Conservation (phyloP, 2,797 vertebrate genomes). For the Anabacerthia variegaticeps region DNA sequence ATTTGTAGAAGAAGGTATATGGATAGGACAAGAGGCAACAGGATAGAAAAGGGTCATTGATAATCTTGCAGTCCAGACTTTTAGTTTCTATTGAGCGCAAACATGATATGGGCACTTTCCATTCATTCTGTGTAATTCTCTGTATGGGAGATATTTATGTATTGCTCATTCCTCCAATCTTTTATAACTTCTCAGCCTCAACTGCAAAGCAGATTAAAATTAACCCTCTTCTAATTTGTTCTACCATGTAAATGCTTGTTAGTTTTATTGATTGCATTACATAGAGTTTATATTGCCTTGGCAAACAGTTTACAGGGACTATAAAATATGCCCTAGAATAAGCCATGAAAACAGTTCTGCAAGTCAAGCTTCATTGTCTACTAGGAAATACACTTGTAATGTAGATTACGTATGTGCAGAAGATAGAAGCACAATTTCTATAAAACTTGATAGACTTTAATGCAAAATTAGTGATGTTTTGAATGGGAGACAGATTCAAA, state of each 20-base stretch:
- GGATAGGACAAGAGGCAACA: neutral
- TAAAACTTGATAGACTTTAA: neutral
- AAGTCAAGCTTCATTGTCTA: slow-evolving; percentile 1
- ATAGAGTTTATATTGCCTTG: neutral
- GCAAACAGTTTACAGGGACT: neutral
- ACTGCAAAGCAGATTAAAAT: slow-evolving; percentile 12
- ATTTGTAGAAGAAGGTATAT: neutral
- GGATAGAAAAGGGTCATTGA: neutral
- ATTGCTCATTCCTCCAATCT: neutral
- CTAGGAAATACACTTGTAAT: neutral
- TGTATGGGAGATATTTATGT: neutral
- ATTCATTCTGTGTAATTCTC: neutral
- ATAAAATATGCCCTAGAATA: slow-evolving; percentile 29
- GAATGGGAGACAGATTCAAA: neutral
- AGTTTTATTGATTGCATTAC: slow-evolving; percentile 24
- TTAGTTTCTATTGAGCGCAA: neutral
- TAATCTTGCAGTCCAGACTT: neutral
- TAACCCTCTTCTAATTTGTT: slow-evolving; percentile 5
- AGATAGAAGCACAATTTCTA: neutral
- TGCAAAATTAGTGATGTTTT: neutral
- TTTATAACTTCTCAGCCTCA: neutral
- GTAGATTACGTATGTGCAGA: neutral
- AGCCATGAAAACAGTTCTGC: slow-evolving; percentile 17
- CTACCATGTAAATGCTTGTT: neutral
- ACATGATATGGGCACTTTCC: neutral